Evolutionary conservation across 2,888 invertebrate species (phyloP).

Genomic region (Molorchus minor): DNA sequence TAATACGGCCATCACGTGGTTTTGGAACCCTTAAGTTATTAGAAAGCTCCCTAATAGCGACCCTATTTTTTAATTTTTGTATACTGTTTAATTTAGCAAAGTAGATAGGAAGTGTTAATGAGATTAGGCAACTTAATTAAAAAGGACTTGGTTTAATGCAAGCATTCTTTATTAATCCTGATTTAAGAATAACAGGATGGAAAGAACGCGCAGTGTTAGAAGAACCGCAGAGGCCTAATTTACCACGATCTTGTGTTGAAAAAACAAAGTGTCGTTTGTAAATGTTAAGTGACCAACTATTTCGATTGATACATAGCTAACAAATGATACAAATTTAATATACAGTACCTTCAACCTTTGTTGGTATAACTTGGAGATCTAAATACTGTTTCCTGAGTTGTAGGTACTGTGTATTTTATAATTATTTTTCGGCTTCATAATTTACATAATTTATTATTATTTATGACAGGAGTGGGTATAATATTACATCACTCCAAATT

Average conservation of each 20-base stretch:
- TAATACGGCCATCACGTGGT: background rate
- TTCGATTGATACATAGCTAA: background rate
- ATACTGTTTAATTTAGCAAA: slow-evolving; percentile 5
- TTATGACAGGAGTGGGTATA: too few relatives aligned
- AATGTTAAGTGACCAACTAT: too few relatives aligned
- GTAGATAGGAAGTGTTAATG: slow-evolving; percentile 8
- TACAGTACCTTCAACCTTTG: background rate
- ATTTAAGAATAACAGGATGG: background rate
- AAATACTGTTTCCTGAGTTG: too few relatives aligned
- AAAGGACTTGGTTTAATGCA: background rate
- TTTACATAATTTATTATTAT: too few relatives aligned
- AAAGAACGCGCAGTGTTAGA: background rate
- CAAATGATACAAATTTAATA: background rate
- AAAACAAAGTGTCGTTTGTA: background rate
- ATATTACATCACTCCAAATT: too few relatives aligned
- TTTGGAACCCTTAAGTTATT: background rate
- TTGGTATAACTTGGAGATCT: too few relatives aligned
- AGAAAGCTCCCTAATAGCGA: background rate
- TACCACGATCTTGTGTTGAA: background rate
- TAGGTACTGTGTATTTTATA: too few relatives aligned
- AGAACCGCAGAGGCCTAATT: background rate
- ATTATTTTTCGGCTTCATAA: too few relatives aligned
- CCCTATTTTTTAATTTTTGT: background rate
- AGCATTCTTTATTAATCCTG: background rate
- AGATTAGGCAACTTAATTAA: slow-evolving; percentile 7